These are phyloP conservation scores for Taxidea taxus DNA, from an alignment of 2,113 vertebrate genomes.

Conservation along the genomic window DNA sequence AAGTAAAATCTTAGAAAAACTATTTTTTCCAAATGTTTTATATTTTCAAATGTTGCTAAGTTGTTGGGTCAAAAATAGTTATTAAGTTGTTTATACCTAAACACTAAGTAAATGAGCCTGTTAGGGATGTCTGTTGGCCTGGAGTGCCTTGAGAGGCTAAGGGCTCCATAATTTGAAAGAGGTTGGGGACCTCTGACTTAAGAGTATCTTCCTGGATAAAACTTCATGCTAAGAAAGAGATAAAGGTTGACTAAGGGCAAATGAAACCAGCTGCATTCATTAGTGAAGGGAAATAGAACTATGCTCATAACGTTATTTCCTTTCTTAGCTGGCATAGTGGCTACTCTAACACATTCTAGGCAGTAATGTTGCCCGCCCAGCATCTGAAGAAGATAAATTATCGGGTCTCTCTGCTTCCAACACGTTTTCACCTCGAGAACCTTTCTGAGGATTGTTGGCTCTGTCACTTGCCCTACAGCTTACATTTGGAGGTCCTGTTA, in stretches of 20 bases:
- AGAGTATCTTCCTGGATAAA: background rate
- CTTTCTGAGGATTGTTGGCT: background rate
- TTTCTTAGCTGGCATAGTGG: background rate
- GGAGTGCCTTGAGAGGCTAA: background rate
- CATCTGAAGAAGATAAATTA: conserved; percentile 18
- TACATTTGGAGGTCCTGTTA: background rate
- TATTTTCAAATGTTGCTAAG: background rate
- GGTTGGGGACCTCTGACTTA: background rate
- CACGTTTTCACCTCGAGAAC: background rate
- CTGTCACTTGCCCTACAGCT: background rate
- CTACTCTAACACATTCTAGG: background rate
- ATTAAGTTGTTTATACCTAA: background rate
- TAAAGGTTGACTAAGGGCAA: background rate
- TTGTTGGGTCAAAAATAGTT: background rate
- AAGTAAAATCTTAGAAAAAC: background rate
- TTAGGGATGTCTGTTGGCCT: background rate
- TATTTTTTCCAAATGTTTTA: background rate
- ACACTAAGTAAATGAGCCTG: background rate
- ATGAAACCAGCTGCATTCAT: background rate
- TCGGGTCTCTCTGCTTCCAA: background rate
- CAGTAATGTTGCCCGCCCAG: background rate
- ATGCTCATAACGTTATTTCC: background rate
- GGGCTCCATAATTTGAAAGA: background rate
- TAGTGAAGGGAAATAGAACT: background rate
- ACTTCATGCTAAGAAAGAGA: background rate